Evolutionary conservation across 2,113 vertebrate genomes (phyloP).

Genomic region (Vimba vimba): DNA sequence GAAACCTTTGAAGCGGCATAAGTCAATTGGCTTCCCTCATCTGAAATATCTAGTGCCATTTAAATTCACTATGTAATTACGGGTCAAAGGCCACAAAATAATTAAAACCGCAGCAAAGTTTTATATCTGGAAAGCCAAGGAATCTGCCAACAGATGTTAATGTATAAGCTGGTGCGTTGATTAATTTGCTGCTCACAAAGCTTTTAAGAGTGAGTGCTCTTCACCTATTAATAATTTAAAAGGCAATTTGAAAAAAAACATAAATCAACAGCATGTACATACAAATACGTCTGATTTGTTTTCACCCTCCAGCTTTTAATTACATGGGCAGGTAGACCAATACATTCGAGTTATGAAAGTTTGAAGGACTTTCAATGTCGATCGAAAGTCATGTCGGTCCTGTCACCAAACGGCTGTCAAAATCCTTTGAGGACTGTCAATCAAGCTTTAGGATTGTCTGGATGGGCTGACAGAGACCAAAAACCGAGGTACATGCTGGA

Average conservation of each 20-base stretch:
- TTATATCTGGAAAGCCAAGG: not conserved
- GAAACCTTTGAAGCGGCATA: not conserved
- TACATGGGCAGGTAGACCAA: not conserved
- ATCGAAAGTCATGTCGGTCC: constrained; percentile 1
- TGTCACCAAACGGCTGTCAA: constrained; percentile 13
- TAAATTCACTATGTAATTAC: constrained; percentile 21
- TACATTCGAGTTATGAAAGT: not conserved
- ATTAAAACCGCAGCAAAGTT: not conserved
- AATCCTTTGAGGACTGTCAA: constrained; percentile 2
- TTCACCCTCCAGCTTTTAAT: constrained; percentile 20
- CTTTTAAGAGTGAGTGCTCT: not conserved
- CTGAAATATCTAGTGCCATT: not conserved
- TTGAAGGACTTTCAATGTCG: constrained; percentile 15
- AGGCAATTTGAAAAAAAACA: not conserved
- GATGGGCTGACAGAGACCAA: constrained; percentile 10
- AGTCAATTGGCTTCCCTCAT: not conserved
- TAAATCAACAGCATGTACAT: not conserved
- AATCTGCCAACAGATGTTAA: not conserved
- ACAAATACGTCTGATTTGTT: not conserved
- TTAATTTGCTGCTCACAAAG: not conserved
- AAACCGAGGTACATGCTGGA: not conserved
- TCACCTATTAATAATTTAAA: not conserved
- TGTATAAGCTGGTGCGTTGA: not conserved
- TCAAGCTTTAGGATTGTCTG: constrained; percentile 16
- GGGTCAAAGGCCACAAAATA: constrained; percentile 27